These are phyloP conservation scores for Endotricha flammealis DNA, from an alignment of 2,888 invertebrate genomes.

Conservation along the genomic window DNA sequence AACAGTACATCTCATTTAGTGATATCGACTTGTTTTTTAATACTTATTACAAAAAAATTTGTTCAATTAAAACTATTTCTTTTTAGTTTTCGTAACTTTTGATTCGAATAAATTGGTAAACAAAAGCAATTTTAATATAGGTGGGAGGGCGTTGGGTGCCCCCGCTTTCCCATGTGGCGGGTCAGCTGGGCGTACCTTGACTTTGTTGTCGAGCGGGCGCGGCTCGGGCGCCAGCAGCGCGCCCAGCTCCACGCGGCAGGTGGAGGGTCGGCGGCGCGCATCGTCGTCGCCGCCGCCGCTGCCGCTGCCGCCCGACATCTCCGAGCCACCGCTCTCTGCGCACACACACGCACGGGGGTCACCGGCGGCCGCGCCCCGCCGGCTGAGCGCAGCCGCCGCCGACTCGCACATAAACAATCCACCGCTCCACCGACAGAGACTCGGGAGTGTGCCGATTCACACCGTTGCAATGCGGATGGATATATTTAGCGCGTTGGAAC, in stretches of 20 bases:
- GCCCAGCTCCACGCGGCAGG: constrained; percentile 80
- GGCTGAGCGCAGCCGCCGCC: constrained; percentile 36
- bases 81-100: too few relatives aligned
- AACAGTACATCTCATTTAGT: too few relatives aligned
- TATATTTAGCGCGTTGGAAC: constrained; percentile 49
- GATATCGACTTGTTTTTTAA: too few relatives aligned
- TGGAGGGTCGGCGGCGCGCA: constrained; percentile 61
- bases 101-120: too few relatives aligned
- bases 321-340: constrained; percentile 62
- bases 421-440: constrained; percentile 6
- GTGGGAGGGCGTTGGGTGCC: too few relatives aligned
- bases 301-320: constrained; percentile 65
- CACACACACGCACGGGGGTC: constrained; percentile 27
- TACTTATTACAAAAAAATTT: too few relatives aligned
- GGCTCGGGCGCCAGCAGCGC: constrained; percentile 81
- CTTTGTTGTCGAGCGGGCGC: constrained; percentile 84
- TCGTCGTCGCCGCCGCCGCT: constrained; percentile 37
- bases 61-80: too few relatives aligned
- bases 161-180: too few relatives aligned
- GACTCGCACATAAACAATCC: constrained; percentile 17
- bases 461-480: constrained; percentile 42
- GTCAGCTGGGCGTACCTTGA: constrained; percentile 84
- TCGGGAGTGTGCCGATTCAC: constrained; percentile 22
- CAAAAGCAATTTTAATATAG: too few relatives aligned
- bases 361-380: constrained; percentile 34